phyloP scores from a whole-genome alignment of 2,113 vertebrate species.

The Coptodon bakossiorum region DNA sequence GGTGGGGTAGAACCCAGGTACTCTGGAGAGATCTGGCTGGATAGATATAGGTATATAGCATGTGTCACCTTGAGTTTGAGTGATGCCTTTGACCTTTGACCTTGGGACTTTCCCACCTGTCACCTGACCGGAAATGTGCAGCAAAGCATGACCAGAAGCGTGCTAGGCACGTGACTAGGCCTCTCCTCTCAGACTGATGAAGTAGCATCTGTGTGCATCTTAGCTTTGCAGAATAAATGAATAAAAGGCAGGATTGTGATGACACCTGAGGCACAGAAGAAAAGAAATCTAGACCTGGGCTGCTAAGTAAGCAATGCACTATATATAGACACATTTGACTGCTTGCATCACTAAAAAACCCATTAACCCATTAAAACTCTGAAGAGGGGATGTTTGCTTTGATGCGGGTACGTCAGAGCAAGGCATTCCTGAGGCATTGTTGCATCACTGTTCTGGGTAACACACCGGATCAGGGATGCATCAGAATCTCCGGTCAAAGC shows the following conservation, averaged over 20 bases:
- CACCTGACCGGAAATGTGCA: not conserved
- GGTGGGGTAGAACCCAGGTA: not conserved
- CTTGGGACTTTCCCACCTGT: not conserved
- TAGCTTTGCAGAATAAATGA: not conserved
- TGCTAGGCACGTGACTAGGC: not conserved
- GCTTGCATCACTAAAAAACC: not conserved
- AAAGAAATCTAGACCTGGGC: not conserved
- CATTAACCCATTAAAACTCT: not conserved
- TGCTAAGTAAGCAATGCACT: not conserved
- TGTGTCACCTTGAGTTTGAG: not conserved
- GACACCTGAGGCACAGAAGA: not conserved
- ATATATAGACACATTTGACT: not conserved
- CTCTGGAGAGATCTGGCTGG: not conserved
- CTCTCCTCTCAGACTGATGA: not conserved
- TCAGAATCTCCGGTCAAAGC: not conserved
- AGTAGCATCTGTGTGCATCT: not conserved
- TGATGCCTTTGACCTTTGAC: not conserved
- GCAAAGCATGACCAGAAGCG: not conserved
- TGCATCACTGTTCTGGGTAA: not conserved
- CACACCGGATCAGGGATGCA: not conserved
- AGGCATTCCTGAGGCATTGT: not conserved
- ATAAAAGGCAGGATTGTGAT: not conserved
- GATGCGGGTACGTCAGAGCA: not conserved
- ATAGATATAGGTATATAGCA: not conserved
- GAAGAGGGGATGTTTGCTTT: not conserved